Evolutionary conservation across 2,888 invertebrate genomes (phyloP).

Genomic region (Lasioglossum figueresi): DNA sequence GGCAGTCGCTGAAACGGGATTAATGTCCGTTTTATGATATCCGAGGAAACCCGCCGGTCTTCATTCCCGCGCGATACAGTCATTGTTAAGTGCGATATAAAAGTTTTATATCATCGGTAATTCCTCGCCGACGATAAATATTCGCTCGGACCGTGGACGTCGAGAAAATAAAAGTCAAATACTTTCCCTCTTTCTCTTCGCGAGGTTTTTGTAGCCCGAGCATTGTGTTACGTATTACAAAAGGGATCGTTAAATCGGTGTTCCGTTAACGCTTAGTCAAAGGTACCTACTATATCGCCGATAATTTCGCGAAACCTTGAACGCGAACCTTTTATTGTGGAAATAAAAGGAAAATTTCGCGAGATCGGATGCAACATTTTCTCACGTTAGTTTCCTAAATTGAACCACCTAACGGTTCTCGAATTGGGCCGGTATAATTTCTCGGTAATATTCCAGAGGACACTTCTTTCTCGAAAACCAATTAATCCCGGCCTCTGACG

Average conservation of each 20-base stretch:
- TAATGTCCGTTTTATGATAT: background rate
- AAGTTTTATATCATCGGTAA: background rate
- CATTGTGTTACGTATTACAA: background rate
- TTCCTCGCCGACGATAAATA: background rate
- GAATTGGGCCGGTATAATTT: background rate
- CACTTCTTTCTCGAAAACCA: background rate
- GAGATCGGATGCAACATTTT: no score
- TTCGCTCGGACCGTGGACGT: background rate
- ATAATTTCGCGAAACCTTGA: background rate
- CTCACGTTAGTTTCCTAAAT: no score
- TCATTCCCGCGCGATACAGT: background rate
- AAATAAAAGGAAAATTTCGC: background rate
- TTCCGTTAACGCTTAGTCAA: background rate
- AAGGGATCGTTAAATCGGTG: conserved; percentile 3
- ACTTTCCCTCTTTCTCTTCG: background rate
- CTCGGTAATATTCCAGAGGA: background rate
- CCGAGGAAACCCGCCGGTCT: background rate
- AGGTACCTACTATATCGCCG: background rate
- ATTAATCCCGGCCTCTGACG: conserved; percentile 14
- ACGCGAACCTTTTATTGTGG: background rate
- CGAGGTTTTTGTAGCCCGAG: background rate
- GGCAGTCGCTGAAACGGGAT: background rate
- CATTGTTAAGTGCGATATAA: conserved; percentile 1
- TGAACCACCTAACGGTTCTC: no score
- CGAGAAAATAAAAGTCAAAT: background rate